phyloP scores from a whole-genome alignment of 2,888 invertebrate genomes.

The Octonoba sinensis region DNA sequence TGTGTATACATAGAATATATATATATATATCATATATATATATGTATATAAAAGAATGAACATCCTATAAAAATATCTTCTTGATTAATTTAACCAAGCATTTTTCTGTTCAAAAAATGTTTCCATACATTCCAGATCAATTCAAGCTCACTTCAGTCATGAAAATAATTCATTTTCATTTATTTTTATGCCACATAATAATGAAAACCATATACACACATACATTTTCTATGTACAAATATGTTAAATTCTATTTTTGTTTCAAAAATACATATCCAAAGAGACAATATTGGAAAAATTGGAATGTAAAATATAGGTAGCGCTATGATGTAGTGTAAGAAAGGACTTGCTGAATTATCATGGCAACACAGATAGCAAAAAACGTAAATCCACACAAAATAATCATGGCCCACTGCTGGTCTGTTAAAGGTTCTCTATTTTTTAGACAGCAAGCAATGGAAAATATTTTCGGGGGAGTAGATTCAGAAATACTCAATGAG shows the following conservation, averaged over 20 bases:
- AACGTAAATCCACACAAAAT: slow-evolving; percentile 77
- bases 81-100: slow-evolving; percentile 47
- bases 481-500: slow-evolving; percentile 66
- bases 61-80: slow-evolving; percentile 55
- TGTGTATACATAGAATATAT: slow-evolving; percentile 48
- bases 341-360: slow-evolving; percentile 74
- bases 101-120: slow-evolving; percentile 45
- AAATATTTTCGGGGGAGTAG: slow-evolving; percentile 26
- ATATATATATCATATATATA: slow-evolving; percentile 34
- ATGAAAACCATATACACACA: slow-evolving; percentile 44
- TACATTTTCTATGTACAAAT: slow-evolving; percentile 31
- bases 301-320: slow-evolving; percentile 4
- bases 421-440: slow-evolving; percentile 73
- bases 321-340: slow-evolving; percentile 45
- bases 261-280: slow-evolving; percentile 46
- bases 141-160: slow-evolving; percentile 56
- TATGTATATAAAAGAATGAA: slow-evolving; percentile 54
- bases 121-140: slow-evolving; percentile 33
- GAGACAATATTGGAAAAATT: slow-evolving; percentile 17
- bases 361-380: slow-evolving; percentile 77
- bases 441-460: slow-evolving; percentile 35
- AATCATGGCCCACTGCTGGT: slow-evolving; percentile 78
- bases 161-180: slow-evolving; percentile 42
- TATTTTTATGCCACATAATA: slow-evolving; percentile 26
- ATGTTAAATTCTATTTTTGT: slow-evolving; percentile 23